A percentile compares a stretch with the other conserved stretches of the same genome.
Conservation (phyloP, 2,888 invertebrate genomes). For the Drosophila sordidula region DNA sequence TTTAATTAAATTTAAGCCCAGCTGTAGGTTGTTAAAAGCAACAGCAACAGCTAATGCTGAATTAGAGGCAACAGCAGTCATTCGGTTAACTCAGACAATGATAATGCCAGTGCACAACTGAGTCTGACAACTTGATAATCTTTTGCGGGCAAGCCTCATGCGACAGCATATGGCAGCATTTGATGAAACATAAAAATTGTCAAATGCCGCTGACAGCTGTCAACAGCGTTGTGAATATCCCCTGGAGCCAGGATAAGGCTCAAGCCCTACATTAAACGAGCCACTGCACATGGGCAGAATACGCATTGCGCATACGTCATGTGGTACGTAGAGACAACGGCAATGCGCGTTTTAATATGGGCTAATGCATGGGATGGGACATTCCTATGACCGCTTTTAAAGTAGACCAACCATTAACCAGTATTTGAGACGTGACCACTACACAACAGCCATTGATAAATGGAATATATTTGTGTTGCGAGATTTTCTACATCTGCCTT, state of each 20-base stretch:
- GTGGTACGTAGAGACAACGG: constrained; percentile 26
- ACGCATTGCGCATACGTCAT: constrained; percentile 64
- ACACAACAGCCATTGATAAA: not conserved
- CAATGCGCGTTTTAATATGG: constrained; percentile 13
- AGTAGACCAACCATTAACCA: not conserved
- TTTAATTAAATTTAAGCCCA: constrained; percentile 60
- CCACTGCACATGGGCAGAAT: constrained; percentile 25
- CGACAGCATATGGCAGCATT: constrained; percentile 60
- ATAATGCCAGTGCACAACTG: constrained; percentile 17
- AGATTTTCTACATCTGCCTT: not conserved
- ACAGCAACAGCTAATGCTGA: not conserved
- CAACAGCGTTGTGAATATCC: constrained; percentile 34
- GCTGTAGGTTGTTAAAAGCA: constrained; percentile 25
- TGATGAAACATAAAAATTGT: constrained; percentile 60
- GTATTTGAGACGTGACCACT: constrained; percentile 2
- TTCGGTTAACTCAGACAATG: constrained; percentile 55
- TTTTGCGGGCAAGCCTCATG: constrained; percentile 28
- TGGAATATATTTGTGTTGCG: constrained; percentile 1
- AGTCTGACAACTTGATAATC: constrained; percentile 64
- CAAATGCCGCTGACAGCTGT: constrained; percentile 70
- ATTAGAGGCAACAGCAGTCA: constrained; percentile 9
- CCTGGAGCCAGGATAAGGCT: constrained; percentile 23
- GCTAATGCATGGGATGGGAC: constrained; percentile 9
- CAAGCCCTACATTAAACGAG: constrained; percentile 34
- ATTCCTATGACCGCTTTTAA: not conserved